phyloP scores from a whole-genome alignment of 2,797 vertebrate genomes.

The Falco biarmicus region DNA sequence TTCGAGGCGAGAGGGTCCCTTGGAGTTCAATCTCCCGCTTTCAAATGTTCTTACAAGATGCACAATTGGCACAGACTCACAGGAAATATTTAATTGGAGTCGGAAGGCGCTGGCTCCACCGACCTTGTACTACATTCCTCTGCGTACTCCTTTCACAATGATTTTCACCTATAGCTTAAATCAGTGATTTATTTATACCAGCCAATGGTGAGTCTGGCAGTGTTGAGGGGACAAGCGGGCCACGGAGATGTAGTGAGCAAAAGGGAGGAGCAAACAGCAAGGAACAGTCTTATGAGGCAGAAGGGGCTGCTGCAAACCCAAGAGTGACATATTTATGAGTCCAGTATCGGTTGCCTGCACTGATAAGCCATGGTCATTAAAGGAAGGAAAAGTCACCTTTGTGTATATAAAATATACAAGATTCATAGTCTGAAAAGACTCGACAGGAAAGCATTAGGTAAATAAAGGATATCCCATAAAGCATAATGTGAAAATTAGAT shows the following conservation, averaged over 20 bases:
- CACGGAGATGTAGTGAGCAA: not conserved
- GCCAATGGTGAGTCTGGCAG: slow-evolving; percentile 34
- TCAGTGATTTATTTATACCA: slow-evolving; percentile 72
- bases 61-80: slow-evolving; percentile 76
- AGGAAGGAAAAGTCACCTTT: slow-evolving; percentile 85
- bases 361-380: slow-evolving; percentile 79
- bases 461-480: slow-evolving; percentile 84
- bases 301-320: slow-evolving; percentile 9
- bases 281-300: not conserved
- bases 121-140: slow-evolving; percentile 72
- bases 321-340: slow-evolving; percentile 81
- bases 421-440: slow-evolving; percentile 77
- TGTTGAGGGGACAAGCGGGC: not conserved
- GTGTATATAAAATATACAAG: slow-evolving; percentile 80
- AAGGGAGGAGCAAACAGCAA: slow-evolving; percentile 1
- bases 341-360: slow-evolving; percentile 74
- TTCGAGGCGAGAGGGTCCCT: slow-evolving; percentile 77
- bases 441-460: slow-evolving; percentile 81
- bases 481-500: slow-evolving; percentile 78
- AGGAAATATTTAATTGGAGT: slow-evolving; percentile 83
- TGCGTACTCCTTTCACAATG: slow-evolving; percentile 47
- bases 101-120: slow-evolving; percentile 74
- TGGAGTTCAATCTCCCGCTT: slow-evolving; percentile 79
- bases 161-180: slow-evolving; percentile 65
- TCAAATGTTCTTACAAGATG: slow-evolving; percentile 80